Conservation (phyloP, 2,888 invertebrate species). For the Lamellibrachia satsuma region DNA sequence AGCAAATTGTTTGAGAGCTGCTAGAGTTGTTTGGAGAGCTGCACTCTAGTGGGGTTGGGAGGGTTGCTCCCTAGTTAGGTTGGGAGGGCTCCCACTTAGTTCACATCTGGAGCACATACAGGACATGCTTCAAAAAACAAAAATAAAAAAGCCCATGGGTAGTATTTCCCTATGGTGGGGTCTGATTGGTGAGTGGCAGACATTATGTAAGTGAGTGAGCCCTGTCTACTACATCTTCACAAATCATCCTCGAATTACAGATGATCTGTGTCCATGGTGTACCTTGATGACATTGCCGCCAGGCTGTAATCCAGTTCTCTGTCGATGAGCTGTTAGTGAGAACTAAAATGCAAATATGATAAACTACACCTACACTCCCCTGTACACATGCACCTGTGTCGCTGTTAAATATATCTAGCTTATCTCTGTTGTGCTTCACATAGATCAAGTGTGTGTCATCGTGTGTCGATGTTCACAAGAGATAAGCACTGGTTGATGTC, state of each 20-base stretch:
- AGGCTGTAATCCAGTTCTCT: background rate
- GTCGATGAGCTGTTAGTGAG: background rate
- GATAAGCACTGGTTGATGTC: slow-evolving; percentile 6
- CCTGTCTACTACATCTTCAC: background rate
- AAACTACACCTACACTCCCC: background rate
- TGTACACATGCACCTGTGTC: background rate
- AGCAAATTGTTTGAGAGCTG: background rate
- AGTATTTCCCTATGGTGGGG: background rate
- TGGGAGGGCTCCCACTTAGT: too few species aligned
- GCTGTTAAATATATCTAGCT: background rate
- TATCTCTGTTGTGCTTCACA: background rate
- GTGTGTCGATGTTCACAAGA: background rate
- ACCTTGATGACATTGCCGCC: background rate
- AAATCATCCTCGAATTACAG: background rate
- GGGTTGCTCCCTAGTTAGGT: too few species aligned
- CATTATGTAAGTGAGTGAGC: background rate
- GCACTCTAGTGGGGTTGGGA: background rate
- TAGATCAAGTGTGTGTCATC: background rate
- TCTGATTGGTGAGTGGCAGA: background rate
- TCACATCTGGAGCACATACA: background rate
- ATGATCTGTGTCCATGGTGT: background rate
- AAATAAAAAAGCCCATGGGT: background rate
- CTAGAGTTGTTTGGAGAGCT: background rate
- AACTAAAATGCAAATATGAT: too few species aligned
- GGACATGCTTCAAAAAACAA: background rate